phyloP scores from a whole-genome alignment of 2,797 vertebrate species.

The Catamblyrhynchus diadema region DNA sequence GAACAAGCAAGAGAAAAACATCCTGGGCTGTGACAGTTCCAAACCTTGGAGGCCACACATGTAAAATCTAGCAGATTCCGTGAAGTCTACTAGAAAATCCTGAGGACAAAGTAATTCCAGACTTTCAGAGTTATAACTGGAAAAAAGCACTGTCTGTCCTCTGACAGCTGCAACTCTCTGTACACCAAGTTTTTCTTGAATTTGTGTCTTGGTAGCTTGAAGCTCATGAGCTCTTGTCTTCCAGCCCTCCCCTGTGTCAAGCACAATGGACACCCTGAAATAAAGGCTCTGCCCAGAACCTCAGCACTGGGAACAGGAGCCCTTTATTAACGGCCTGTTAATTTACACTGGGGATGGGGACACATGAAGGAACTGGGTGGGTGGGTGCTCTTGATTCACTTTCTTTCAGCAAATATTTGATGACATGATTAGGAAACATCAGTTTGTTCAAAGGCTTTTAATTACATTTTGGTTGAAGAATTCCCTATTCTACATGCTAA shows the following conservation, averaged over 20 bases:
- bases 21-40: neutral
- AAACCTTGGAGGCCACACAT: neutral
- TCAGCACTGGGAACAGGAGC: neutral
- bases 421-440: neutral
- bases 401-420: slow-evolving; percentile 18
- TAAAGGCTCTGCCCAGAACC: neutral
- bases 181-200: neutral
- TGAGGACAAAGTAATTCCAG: neutral
- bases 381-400: neutral
- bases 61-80: neutral
- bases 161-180: neutral
- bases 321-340: neutral
- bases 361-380: neutral
- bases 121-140: neutral
- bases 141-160: neutral
- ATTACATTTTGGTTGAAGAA: neutral
- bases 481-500: neutral
- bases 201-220: neutral
- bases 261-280: neutral
- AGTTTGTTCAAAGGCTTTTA: neutral
- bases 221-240: neutral
- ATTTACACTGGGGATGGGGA: neutral
- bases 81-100: neutral
- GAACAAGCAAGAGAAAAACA: neutral
- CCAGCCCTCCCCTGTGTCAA: neutral